Evolutionary conservation across 2,797 vertebrate species (phyloP).

Genomic region (Xenentodon cancila): DNA sequence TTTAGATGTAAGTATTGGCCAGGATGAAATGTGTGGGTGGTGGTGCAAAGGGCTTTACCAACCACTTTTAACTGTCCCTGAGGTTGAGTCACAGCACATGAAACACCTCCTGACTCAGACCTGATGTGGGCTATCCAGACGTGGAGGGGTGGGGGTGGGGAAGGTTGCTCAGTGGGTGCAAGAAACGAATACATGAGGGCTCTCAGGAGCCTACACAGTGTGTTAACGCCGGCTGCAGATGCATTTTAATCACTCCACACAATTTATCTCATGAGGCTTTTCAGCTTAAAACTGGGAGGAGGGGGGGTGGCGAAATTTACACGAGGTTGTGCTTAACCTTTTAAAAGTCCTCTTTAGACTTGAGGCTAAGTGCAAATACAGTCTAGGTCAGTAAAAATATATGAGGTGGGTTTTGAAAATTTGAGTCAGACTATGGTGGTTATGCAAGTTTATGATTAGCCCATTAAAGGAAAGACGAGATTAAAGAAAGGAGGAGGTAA

Average conservation of each 20-base stretch:
- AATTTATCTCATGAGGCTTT: conserved; percentile 43
- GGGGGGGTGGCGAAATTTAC: conserved; percentile 33
- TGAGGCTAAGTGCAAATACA: conserved; percentile 15
- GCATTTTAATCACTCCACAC: conserved; percentile 65
- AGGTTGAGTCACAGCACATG: conserved; percentile 60
- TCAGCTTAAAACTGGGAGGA: conserved; percentile 29
- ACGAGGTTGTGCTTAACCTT: conserved; percentile 44
- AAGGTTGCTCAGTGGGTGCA: conserved; percentile 2
- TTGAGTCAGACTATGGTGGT: conserved; percentile 28
- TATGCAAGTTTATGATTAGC: conserved; percentile 45
- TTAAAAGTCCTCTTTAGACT: conserved; percentile 45
- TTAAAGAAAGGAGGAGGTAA: conserved; percentile 19
- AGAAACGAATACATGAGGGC: conserved; percentile 45
- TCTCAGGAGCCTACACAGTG: conserved; percentile 63
- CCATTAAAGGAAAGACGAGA: conserved; percentile 29
- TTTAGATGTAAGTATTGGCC: conserved; percentile 43
- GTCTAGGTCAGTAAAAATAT: conserved; percentile 36
- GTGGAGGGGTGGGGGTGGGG: conserved; percentile 8
- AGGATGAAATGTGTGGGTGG: conserved; percentile 35
- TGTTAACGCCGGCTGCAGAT: conserved; percentile 49
- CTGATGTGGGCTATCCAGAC: conserved; percentile 65
- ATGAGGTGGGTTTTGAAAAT: conserved; percentile 29
- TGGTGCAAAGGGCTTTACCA: conserved; percentile 33
- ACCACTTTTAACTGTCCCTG: conserved; percentile 43
- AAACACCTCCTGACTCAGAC: conserved; percentile 65